Base-by-base conservation (phyloP, 2,888 invertebrate genomes). In the Myathropa florea region DNA sequence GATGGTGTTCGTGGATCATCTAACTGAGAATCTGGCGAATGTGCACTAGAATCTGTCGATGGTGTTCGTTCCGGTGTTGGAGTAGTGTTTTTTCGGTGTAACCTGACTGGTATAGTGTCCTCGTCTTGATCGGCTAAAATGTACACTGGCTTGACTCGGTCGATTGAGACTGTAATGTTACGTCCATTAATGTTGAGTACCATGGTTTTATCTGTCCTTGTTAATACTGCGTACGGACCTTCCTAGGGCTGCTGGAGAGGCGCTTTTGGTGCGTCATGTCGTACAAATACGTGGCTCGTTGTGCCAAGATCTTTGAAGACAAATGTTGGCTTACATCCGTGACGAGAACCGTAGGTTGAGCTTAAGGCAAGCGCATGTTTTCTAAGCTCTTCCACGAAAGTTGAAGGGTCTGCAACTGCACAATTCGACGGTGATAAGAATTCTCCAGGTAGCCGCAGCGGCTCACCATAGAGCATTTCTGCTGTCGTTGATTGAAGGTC, bases 91-190 rank as follows among this genome's bases (percentile, higher is more conserved):
- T 23, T 55, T 21, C 55, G 23, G 23, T 23, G 55, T 55, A 3
- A 14, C 4, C 55, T 55, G 55, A 55, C 55, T 55, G 55, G 55
- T 55, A 23, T 55, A 55, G 55, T 55, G 55, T 55, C 14, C 23
- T 55, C 23, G 10, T 55, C 23, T 23, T 55, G 55, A 55, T 23
- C 55, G 21, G 21, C 55, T 12, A 23, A 55, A 55, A 55, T 61
- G 61, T 61, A 65, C n/a, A 36, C 75, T 55, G 75, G 46, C 12
- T 75, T 75, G 2, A 75, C 2, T 53, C 65, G 28, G 28, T 57
- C 46, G 21, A 65, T 65, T 46, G 75, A 75, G 26, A 75, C 33
- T 55, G 55, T 55, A 55, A 55, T 23, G 55, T 55, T 55, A 55
- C 1, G 30, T 33, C 18, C 26, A 26, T 39, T 39, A 30, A 68